Conservation (phyloP, 2,888 invertebrate genomes). For the Therioaphis trifolii region DNA sequence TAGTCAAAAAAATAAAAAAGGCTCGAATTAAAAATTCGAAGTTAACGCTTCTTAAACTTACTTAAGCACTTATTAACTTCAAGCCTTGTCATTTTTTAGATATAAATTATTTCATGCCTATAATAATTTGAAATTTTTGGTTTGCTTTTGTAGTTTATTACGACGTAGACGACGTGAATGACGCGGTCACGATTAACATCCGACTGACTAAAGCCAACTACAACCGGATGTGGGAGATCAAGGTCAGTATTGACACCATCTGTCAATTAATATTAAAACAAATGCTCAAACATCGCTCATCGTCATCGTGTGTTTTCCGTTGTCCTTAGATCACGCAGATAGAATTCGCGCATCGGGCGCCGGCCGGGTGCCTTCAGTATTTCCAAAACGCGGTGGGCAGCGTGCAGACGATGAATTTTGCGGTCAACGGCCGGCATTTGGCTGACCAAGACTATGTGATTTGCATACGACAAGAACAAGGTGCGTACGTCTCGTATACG, state of each 20-base stretch:
- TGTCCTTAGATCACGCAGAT: slow-evolving; percentile 76
- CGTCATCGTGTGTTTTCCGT: background rate
- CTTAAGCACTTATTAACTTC: too few species aligned
- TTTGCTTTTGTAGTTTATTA: slow-evolving; percentile 75
- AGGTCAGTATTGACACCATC: slow-evolving; percentile 66
- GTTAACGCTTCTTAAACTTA: too few species aligned
- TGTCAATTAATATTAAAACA: too few species aligned
- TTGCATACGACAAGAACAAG: slow-evolving; percentile 74
- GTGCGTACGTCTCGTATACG: slow-evolving; percentile 64
- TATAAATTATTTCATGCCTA: too few species aligned
- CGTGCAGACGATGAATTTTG: slow-evolving; percentile 83
- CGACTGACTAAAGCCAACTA: slow-evolving; percentile 75
- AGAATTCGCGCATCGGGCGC: slow-evolving; percentile 81
- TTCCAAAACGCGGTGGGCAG: slow-evolving; percentile 74
- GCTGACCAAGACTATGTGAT: slow-evolving; percentile 83
- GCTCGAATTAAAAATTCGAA: too few species aligned
- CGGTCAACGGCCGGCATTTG: slow-evolving; percentile 83
- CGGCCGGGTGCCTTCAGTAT: slow-evolving; percentile 82
- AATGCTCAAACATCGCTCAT: background rate
- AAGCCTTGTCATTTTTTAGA: too few species aligned
- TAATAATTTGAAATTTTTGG: too few species aligned
- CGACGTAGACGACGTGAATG: slow-evolving; percentile 73
- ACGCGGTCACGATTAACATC: slow-evolving; percentile 71
- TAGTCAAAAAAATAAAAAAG: too few species aligned
- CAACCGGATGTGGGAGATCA: slow-evolving; percentile 82